Evolutionary conservation across 1,140 invertebrate genomes (phyloP).

Genomic region (Macrobrachium rosenbergii): DNA sequence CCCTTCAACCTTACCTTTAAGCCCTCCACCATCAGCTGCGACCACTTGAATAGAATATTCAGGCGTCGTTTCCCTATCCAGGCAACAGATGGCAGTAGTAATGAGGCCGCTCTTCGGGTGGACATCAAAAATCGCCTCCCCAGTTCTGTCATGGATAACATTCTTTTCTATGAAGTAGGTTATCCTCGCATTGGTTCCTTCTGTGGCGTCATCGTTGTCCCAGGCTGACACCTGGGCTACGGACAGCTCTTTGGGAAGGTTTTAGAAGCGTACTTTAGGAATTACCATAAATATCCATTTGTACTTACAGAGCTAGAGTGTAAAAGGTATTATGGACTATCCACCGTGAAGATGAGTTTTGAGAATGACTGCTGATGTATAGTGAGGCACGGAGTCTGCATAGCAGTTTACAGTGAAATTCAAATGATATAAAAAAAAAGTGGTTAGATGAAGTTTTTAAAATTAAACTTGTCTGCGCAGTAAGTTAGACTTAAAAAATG

Average conservation of each 20-base stretch:
- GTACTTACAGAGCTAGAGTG: too few relatives aligned
- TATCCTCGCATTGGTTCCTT: conserved; percentile 49
- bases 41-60: conserved; percentile 62
- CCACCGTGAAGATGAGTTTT: background rate
- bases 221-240: conserved; percentile 55
- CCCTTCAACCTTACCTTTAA: conserved; percentile 67
- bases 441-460: too few relatives aligned
- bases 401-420: too few relatives aligned
- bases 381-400: too few relatives aligned
- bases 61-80: conserved; percentile 57
- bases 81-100: conserved; percentile 56
- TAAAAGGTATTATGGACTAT: too few relatives aligned
- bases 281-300: background rate
- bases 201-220: conserved; percentile 62
- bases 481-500: too few relatives aligned
- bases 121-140: conserved; percentile 69
- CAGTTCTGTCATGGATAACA: conserved; percentile 70
- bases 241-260: conserved; percentile 23
- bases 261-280: background rate
- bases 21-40: conserved; percentile 69
- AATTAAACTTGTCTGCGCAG: too few relatives aligned
- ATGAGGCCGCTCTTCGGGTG: conserved; percentile 70
- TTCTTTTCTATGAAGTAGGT: conserved; percentile 60
- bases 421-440: too few relatives aligned
- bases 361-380: too few relatives aligned